Percentiles rank a stretch among this genome's conserved stretches.
phyloP scores from a whole-genome alignment of 2,797 vertebrate species.

The Hemitrygon akajei region DNA sequence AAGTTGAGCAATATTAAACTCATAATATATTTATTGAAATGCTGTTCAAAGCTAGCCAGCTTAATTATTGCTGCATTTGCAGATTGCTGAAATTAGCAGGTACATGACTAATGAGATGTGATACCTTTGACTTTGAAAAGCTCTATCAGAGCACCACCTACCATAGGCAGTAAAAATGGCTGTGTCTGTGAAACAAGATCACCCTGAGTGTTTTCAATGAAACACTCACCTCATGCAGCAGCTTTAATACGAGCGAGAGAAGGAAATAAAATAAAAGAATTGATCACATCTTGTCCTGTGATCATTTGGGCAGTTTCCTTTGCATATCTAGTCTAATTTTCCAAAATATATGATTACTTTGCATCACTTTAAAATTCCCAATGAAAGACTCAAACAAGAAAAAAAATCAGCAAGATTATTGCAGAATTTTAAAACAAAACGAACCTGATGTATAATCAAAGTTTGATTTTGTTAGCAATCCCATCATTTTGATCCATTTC shows the following conservation, averaged over 20 bases:
- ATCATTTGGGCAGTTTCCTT: neutral
- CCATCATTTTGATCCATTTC: neutral
- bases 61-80: neutral
- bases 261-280: neutral
- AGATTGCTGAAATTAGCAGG: neutral
- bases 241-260: neutral
- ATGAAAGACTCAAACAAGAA: neutral
- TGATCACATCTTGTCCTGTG: neutral
- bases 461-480: neutral
- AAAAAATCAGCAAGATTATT: neutral
- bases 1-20: neutral
- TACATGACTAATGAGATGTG: neutral
- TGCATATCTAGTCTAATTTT: neutral
- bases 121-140: neutral
- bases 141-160: neutral
- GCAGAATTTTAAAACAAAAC: neutral
- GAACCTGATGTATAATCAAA: neutral
- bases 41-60: neutral
- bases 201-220: conserved; percentile 7
- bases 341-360: neutral
- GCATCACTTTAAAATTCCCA: neutral
- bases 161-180: neutral
- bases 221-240: neutral
- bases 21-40: neutral
- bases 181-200: neutral